phyloP scores from a whole-genome alignment of 2,797 vertebrate species.

The Tangara arthus region DNA sequence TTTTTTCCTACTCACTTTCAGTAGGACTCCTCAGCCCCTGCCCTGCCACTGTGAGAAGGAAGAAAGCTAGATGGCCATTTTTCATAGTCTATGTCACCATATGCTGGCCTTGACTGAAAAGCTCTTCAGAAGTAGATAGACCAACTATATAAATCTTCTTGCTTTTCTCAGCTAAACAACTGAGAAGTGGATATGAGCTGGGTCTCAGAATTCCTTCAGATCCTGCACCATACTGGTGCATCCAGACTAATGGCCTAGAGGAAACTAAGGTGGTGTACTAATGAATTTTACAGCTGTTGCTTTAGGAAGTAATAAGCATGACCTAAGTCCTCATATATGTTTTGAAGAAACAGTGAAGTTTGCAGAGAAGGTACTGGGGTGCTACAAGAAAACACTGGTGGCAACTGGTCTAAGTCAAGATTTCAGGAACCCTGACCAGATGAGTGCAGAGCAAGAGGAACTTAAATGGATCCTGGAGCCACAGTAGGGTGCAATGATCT shows the following conservation, averaged over 20 bases:
- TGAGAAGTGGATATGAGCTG: background rate
- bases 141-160: background rate
- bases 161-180: background rate
- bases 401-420: background rate
- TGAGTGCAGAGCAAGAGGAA: background rate
- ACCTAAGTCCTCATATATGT: background rate
- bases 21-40: background rate
- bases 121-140: background rate
- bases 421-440: background rate
- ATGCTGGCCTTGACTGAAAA: background rate
- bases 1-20: background rate
- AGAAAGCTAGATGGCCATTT: background rate
- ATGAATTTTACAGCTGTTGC: background rate
- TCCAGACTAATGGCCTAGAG: background rate
- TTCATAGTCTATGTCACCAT: background rate
- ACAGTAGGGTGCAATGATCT: accelerated
- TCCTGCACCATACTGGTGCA: background rate
- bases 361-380: background rate
- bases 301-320: background rate
- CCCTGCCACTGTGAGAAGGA: background rate
- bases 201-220: background rate
- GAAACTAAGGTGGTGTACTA: background rate
- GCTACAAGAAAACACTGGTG: background rate
- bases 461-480: background rate
- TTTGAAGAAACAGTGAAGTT: background rate